Conservation (phyloP, 2,113 vertebrate genomes). For the Sapayoa aenigma region DNA sequence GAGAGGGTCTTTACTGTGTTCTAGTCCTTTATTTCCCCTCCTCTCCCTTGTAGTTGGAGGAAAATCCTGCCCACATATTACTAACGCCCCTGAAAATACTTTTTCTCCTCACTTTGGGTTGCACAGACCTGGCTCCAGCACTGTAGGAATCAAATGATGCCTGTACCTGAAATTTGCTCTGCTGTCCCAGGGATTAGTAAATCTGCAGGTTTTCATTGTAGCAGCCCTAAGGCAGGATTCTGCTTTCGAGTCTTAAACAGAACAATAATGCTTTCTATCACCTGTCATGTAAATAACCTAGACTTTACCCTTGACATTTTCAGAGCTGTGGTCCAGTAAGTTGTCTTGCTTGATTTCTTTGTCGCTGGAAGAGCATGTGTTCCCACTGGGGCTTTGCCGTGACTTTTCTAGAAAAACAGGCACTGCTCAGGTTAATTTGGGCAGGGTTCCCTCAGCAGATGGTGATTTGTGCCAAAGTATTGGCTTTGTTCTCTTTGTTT, state of each 20-base stretch:
- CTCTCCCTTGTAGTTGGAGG: not conserved
- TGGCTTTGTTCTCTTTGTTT: not conserved
- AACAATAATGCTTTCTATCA: not conserved
- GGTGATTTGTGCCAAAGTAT: not conserved
- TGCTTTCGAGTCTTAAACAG: not conserved
- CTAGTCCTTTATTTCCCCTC: not conserved
- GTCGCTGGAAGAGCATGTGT: not conserved
- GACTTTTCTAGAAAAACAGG: not conserved
- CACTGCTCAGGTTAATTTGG: not conserved
- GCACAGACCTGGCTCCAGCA: not conserved
- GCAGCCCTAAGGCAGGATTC: not conserved
- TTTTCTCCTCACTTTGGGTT: not conserved
- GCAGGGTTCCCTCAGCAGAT: not conserved
- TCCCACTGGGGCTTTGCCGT: not conserved
- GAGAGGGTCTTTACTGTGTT: not conserved
- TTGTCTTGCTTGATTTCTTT: not conserved
- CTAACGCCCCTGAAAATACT: not conserved
- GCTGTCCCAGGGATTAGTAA: not conserved
- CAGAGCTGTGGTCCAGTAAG: not conserved
- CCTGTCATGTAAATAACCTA: not conserved
- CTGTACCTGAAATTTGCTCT: not conserved
- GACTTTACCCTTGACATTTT: not conserved
- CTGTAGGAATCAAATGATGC: not conserved
- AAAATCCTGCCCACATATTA: not conserved
- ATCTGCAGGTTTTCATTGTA: not conserved